Base-by-base conservation (phyloP, 2,113 vertebrate genomes). In the Gobiocypris rarus region DNA sequence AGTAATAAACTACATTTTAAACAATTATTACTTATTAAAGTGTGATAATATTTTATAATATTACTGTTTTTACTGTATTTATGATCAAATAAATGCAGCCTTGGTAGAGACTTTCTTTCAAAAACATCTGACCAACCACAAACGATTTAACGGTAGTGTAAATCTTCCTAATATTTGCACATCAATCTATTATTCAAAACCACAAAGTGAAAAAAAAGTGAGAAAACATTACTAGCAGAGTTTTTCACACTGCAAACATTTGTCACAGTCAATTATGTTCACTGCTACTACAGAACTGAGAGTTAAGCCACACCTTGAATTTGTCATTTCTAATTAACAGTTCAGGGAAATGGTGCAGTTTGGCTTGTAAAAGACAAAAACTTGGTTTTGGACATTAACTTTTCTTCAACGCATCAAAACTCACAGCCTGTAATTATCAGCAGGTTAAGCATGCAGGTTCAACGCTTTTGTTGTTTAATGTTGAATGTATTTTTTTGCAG, bases 291-390 rank as follows among this genome's bases (percentile, higher is more conserved):
- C 58, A 38, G 31, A 19, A 73, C 73, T 10, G 28, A 41, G 34
- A 48, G 81, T 83, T 80, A 79, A 59, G 54, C 75, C 81, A 71
- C 63, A 87, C 65, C 41, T 54, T n/a, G 70, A 50, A 81, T 17
- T 34, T 73, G 65, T 84, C 59, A 67, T 61, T 75, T 75, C 76
- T 75, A 43, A 74, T 56, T 71, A 43, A 48, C 24, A 15, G 45
- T 69, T 78, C 6, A 61, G 34, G 75, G 75, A 78, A 61, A 78
- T 17, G 7, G 9, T 61, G 70, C 7, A 34, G 70, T 61, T 56
- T 26, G 38, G 50, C 38, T 83, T 58, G 43, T 59, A 83, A 61
- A 24, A 5, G 38, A 50, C 45, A 67, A 76, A 67, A 26, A 14
- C 45, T 67, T 2, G 22, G 67, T 74, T 31, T 8, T 11, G 54